phyloP scores from a whole-genome alignment of 2,888 invertebrate species.

The Ditula angustiorana region DNA sequence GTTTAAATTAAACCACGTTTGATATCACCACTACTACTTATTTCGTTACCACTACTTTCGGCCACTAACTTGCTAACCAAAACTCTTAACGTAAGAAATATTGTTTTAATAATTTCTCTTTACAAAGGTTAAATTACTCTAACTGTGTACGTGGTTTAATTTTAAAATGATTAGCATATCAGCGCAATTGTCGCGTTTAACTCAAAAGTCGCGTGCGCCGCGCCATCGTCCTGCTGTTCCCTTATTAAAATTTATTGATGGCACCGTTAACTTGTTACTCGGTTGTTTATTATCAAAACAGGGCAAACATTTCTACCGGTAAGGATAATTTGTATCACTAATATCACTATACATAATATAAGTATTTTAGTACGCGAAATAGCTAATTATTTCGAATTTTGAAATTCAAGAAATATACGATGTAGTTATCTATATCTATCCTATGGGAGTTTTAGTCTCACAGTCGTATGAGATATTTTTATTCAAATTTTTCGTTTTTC shows the following conservation, averaged over 20 bases:
- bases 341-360: too few relatives aligned
- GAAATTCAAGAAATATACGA: too few relatives aligned
- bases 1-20: too few relatives aligned
- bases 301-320: conserved; percentile 14
- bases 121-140: conserved; percentile 7
- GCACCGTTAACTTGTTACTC: conserved; percentile 58
- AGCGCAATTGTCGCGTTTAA: conserved; percentile 68
- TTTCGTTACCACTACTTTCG: too few relatives aligned
- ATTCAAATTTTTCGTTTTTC: background rate
- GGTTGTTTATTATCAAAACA: conserved; percentile 38
- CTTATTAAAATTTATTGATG: conserved; percentile 77
- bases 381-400: too few relatives aligned
- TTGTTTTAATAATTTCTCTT: background rate
- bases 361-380: too few relatives aligned
- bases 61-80: too few relatives aligned
- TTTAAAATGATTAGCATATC: conserved; percentile 76
- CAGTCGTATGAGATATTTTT: too few relatives aligned
- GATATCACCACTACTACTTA: too few relatives aligned
- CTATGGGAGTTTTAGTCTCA: too few relatives aligned
- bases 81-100: too few relatives aligned
- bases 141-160: conserved; percentile 18
- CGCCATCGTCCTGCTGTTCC: conserved; percentile 56
- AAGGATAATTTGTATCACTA: background rate
- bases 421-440: too few relatives aligned
- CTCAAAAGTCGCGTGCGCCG: conserved; percentile 65